Evolutionary conservation across 1,140 invertebrate genomes (phyloP), one percentile per base, ranked within the genome.

Genomic region (Nasonia giraulti): DNA sequence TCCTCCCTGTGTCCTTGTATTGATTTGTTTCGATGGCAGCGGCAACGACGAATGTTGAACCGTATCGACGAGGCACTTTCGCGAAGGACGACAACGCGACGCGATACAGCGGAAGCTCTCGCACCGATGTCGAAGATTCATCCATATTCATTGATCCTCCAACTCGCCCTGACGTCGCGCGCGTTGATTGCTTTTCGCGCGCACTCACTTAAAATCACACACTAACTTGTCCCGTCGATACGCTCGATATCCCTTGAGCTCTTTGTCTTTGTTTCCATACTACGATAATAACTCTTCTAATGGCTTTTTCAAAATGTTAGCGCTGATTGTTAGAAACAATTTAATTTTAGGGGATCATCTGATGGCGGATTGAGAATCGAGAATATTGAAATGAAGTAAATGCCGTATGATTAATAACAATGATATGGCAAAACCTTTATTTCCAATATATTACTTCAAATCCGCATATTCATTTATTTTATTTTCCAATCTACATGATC

Each of bases 131-230:
- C 3, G 37, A 75, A 75, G 20, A 40, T 10, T 44, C 73, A 75
- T 75, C 37, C 37, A 75, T 75, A 75, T 75, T 75, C 73, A 75
- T 75, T 44, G 73, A 20, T 6, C 17, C 55, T 62, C 6, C 20
- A 20, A n/a, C 17, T 17, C 73, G 37, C 14, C 17, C 20, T 44
- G 68, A 62, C 6, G 27, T 27, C 55, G 50, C 4, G 17, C 50
- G 71, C 71, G 73, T 75, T 75, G 73, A 75, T 75, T 75, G 73
- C 73, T 75, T 75, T 40, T 75, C 73, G 7, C 55, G 3, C 20
- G 55, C 55, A n/a, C 17, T 62, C 47, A 2, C 47, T 50, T 17
- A 7, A 55, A 62, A 2, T n/a, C 55, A 17, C 17, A 7, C 20
- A 6, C 55, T 7, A n/a, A 62, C 55, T 33, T 8, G 31, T 2